Conservation (phyloP, 2,888 invertebrate species). For the Caenorhabditis sp. region DNA sequence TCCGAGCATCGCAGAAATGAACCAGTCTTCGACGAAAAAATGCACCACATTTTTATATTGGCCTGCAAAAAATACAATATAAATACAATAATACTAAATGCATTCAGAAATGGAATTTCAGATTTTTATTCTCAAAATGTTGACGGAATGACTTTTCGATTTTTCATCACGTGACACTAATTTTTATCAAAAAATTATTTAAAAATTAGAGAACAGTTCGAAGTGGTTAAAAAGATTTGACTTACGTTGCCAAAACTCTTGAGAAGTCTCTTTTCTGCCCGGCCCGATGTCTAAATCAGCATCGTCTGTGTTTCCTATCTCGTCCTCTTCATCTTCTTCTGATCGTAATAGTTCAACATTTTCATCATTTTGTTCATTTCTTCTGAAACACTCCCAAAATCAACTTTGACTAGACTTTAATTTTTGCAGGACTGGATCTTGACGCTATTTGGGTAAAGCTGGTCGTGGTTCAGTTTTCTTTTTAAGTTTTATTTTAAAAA, state of each 20-base stretch:
- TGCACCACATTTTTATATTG: slow-evolving; percentile 66
- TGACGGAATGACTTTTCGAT: too few relatives aligned
- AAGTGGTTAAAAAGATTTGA: background rate
- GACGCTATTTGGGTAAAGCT: too few relatives aligned
- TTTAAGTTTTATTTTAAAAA: too few relatives aligned
- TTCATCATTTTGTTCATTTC: background rate
- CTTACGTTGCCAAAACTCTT: slow-evolving; percentile 30
- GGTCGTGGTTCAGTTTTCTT: too few relatives aligned
- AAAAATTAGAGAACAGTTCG: too few relatives aligned
- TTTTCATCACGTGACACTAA: too few relatives aligned
- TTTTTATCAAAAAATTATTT: too few relatives aligned
- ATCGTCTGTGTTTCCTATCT: background rate
- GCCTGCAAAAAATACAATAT: slow-evolving; percentile 32
- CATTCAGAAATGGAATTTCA: too few relatives aligned
- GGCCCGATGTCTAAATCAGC: slow-evolving; percentile 11
- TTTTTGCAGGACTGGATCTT: too few relatives aligned
- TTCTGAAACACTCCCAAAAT: background rate
- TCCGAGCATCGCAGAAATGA: slow-evolving; percentile 73
- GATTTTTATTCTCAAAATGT: too few relatives aligned
- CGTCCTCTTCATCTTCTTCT: background rate
- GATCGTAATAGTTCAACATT: background rate
- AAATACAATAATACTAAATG: too few relatives aligned
- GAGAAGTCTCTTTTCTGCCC: slow-evolving; percentile 28
- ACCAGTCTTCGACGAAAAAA: slow-evolving; percentile 73
- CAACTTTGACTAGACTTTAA: too few relatives aligned